These are phyloP conservation scores for Bruchidius siliquastri DNA, from an alignment of 2,888 invertebrate species.

Conservation along the genomic window DNA sequence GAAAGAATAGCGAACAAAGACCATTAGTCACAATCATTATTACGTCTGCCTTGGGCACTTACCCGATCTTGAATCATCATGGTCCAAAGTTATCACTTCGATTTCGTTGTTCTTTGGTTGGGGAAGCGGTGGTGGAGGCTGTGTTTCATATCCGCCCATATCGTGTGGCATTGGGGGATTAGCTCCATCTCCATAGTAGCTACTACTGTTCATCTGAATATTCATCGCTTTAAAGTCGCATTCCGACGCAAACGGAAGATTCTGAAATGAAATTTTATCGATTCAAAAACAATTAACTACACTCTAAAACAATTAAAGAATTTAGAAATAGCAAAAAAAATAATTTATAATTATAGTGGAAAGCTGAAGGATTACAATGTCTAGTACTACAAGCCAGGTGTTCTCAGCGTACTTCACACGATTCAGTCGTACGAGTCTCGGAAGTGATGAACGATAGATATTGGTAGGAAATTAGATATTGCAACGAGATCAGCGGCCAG, in stretches of 20 bases:
- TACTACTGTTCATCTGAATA: constrained; percentile 28
- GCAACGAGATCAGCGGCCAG: too few relatives aligned
- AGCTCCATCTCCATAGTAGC: constrained; percentile 39
- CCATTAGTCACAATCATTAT: too few relatives aligned
- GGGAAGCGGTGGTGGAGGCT: constrained; percentile 34
- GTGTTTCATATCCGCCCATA: constrained; percentile 29
- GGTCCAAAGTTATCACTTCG: constrained; percentile 52
- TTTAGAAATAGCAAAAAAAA: too few relatives aligned
- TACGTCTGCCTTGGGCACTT: neutral
- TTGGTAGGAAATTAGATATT: too few relatives aligned
- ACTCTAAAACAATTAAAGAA: too few relatives aligned
- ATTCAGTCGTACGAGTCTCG: too few relatives aligned
- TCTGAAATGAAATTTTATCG: constrained; percentile 44
- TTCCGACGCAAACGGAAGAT: constrained; percentile 61
- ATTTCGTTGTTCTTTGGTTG: constrained; percentile 45
- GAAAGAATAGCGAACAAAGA: neutral
- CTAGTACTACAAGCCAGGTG: too few relatives aligned
- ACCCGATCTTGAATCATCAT: constrained; percentile 51
- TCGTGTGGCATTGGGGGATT: constrained; percentile 55
- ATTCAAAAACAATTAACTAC: too few relatives aligned
- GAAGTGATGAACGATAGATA: too few relatives aligned
- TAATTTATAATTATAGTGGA: too few relatives aligned
- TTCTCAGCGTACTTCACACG: too few relatives aligned
- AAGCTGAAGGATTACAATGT: too few relatives aligned
- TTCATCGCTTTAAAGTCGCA: constrained; percentile 56